A percentile compares a stretch with the other conserved stretches of the same genome.
phyloP scores from a whole-genome alignment of 2,797 vertebrate species.

The Helarctos malayanus region DNA sequence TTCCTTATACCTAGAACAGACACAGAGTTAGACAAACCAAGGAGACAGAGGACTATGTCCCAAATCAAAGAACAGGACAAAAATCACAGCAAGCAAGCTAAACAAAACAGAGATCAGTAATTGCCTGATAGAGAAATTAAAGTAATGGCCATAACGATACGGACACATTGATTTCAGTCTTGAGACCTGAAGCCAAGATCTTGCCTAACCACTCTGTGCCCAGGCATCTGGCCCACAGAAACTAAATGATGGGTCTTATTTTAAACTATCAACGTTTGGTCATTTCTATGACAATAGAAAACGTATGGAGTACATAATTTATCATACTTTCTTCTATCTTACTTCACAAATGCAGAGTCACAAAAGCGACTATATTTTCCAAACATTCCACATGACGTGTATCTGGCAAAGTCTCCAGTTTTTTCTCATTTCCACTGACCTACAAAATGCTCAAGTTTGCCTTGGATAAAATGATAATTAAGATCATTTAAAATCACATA shows the following conservation, averaged over 20 bases:
- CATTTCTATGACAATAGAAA: neutral
- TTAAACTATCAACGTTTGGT: neutral
- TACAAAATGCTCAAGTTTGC: slow-evolving; percentile 24
- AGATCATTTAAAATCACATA: slow-evolving; percentile 15
- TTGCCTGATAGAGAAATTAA: neutral
- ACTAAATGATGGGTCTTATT: neutral
- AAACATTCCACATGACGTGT: neutral
- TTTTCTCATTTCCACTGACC: neutral
- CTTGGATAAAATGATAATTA: neutral
- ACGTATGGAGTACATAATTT: neutral
- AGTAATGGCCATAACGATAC: neutral
- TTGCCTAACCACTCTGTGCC: neutral
- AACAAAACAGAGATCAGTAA: neutral
- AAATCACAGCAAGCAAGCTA: neutral
- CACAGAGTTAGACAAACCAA: neutral
- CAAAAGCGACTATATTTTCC: neutral
- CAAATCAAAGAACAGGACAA: neutral
- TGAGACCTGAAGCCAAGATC: neutral
- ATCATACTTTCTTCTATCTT: neutral
- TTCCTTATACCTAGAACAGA: neutral
- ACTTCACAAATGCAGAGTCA: neutral
- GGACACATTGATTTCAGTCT: neutral
- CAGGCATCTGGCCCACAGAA: neutral
- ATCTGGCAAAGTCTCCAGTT: neutral
- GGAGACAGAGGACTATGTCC: neutral